Evolutionary conservation across 2,113 vertebrate genomes (phyloP), one percentile per base, ranked within the genome.

Genomic region (Tricholaema leucomelas): DNA sequence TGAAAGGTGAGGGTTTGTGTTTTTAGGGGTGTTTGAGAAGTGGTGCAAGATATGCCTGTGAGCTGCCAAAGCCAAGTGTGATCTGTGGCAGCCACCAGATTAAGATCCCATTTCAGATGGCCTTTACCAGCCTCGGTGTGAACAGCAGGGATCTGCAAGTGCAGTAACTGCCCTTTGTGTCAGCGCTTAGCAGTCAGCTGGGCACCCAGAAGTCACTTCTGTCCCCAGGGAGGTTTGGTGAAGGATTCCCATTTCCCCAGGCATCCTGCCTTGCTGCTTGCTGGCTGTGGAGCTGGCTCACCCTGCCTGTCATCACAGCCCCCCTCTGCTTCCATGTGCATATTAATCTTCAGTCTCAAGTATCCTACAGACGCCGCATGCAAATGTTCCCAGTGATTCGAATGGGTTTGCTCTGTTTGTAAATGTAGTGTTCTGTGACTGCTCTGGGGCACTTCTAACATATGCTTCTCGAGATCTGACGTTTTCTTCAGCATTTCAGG

Each of bases 341-440:
- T 76, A 81, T 97, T 96, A 91, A 95, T 96, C 96, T 92, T 85
- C 81, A 91, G 91, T 94, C 95, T 52, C 63, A 95, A 92, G 40
- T 80, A 69, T 75, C 84, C 87, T 77, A 42, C 70, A 52, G 81
- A 88, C 8, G 3, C 75, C 2, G 18, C 86, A 94, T 94, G 94
- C 91, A 95, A 91, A 96, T 91, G 27, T 13, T 82, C 44, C 5
- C 42, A 95, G 73, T 90, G 76, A 93, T 91, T 93, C 82, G 87
- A 87, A 91, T 90, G 55, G 78, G n/a, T 95, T 91, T 95, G 91
- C 82, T 86, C 77, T 86, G 84, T 87, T 94, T 92, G 87, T 83
- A 92, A 93, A 87, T 66, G 75, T 82, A 84, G 71, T 44, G 70
- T 91, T 95, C 85, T 93, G 87, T 93, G 86, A 86, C 76, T 96